Base-by-base conservation (phyloP, 1,140 invertebrate genomes). In the Lamellibrachia luymesi region DNA sequence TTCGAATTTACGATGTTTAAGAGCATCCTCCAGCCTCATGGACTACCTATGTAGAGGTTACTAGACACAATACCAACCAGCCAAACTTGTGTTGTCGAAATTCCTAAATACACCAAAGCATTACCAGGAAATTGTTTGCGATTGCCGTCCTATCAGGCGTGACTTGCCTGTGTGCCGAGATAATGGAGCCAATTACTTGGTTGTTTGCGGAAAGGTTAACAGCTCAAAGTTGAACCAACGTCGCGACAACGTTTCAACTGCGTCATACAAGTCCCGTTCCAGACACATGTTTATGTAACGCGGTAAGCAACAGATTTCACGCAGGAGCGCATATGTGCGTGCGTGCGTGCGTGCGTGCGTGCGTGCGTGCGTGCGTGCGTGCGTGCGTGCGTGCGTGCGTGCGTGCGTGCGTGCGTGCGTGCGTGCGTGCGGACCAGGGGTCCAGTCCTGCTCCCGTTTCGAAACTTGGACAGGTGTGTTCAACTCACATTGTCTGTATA, bases 331-430 rank as follows among this genome's bases (percentile, higher is more conserved):
- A 7, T 56, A 13, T 56, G 52, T 56, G 52, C 13, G 6, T 1
- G 52, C 13, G 52, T 13, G 52, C 13, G 52, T 13, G 6, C 51
- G 51, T 10, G 51, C 51, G 51, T 22, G 64, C 25, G 64, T 22
- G 64, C 25, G 17, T 13, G 64, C 25, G 64, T 80, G 64, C 25
- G 64, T 80, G 13, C 25, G 64, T 80, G 64, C 64, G 64, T 80
- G 64, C 64, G 64, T 80, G 64, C 64, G 64, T 80, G 64, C 64
- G 64, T 80, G 64, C 64, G 64, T 80, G 64, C 64, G 64, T 80
- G 64, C 17, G 64, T 80, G 64, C 17, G 64, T 80, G 64, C 17
- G 64, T 80, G 64, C 17, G 64, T 80, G 64, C 17, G 64, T 80
- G 64, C 17, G 64, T 80, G 64, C 17, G 64, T 17, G 6, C 2